These are phyloP conservation scores for Pycnonotus jocosus DNA, from an alignment of 2,113 vertebrate genomes.

Conservation along the genomic window DNA sequence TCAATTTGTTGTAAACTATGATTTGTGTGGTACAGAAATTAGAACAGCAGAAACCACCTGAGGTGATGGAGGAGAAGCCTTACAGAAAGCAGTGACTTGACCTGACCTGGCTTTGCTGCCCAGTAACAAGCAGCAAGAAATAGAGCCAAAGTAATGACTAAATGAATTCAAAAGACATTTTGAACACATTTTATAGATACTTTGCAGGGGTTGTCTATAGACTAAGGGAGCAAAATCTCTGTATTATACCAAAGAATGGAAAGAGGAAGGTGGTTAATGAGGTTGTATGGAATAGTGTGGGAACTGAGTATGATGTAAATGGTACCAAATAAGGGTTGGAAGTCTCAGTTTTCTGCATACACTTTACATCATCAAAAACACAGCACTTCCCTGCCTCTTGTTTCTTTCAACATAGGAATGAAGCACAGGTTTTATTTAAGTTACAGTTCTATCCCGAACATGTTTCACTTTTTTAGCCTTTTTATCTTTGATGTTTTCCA, in stretches of 20 bases:
- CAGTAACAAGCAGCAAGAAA: background rate
- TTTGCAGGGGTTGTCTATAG: background rate
- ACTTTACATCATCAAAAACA: background rate
- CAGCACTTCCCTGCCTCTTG: background rate
- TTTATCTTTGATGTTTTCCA: background rate
- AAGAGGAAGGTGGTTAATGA: background rate
- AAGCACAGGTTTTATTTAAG: background rate
- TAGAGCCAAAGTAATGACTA: background rate
- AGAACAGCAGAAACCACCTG: background rate
- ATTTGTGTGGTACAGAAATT: background rate
- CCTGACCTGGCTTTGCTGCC: background rate
- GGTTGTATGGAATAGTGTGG: background rate
- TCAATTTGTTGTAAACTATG: background rate
- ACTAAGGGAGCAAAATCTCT: background rate
- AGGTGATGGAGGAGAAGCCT: background rate
- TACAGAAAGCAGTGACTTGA: background rate
- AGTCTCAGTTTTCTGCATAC: background rate
- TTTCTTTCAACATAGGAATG: background rate
- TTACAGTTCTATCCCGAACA: background rate
- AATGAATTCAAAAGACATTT: background rate
- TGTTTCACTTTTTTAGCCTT: background rate
- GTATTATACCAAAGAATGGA: background rate
- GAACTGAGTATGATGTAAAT: background rate
- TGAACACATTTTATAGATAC: background rate
- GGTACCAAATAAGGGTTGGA: background rate